Base-by-base conservation (phyloP, 2,113 vertebrate genomes). In the Rafetus swinhoei region DNA sequence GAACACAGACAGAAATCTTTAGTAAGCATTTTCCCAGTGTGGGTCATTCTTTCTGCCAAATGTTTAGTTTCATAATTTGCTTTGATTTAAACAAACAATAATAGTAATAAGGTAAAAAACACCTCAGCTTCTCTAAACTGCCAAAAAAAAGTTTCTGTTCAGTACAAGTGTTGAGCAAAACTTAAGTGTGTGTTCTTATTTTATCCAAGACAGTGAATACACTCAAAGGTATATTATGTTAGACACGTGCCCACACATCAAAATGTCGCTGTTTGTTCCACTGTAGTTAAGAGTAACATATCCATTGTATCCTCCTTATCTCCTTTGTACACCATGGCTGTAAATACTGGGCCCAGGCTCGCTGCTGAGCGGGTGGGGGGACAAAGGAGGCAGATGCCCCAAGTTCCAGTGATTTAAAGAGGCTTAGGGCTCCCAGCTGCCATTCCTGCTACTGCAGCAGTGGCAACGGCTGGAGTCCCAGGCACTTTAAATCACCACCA, bases 61-160 rank as follows among this genome's bases (percentile, higher is more conserved):
- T 95, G 96, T 93, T 97, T 97, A 97, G 97, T 98, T 98, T 97
- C 95, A 93, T 88, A 88, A 92, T 96, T 97, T 97, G 93, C 96
- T 97, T 97, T 97, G 95, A 97, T 97, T 96, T 90, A 93, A 96
- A 95, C 89, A 96, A 95, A 97, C 95, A 97, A 95, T 92, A 97
- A 93, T 90, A 97, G 96, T 96, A 94, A 72, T 80, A 86, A 84
- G 53, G 56, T 80, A 90, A 93, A 52, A 93, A 88, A 74, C 96
- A 95, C 87, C 95, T 92, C 85, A 54, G 39, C 60, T 93, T 86
- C 55, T 97, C 97, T 97, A 93, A 97, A 97, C 93, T 91, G 95
- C 79, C 88, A 87, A 93, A 95, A 87, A 95, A 88, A 76, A 87
- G 29, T 29, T 82, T 88, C 86, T 27, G 32, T 69, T 94, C n/a